Base-by-base conservation (phyloP, 2,113 vertebrate genomes). In the Hippocampus comes region DNA sequence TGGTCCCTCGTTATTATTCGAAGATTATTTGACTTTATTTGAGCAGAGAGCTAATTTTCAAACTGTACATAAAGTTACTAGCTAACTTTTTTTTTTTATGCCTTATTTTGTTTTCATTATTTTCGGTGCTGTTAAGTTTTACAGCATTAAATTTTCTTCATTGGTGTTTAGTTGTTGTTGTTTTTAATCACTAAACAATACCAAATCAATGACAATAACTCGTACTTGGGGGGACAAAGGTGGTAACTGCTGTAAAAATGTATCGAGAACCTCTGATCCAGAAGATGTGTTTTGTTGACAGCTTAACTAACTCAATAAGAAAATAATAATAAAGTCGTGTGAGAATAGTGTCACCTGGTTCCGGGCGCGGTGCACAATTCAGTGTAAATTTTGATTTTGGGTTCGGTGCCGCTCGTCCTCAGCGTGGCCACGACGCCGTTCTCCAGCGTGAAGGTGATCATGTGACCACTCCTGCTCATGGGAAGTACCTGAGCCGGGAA, bases 341-440 rank as follows among this genome's bases (percentile, higher is more conserved):
- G 17, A 43, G 53, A 56, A 64, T 23, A 93, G 34, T 61, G 7
- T 82, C 61, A 99, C 97, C 96, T 95, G 79, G 89, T 90, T 0
- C 93, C 94, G 0, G 95, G 95, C 0, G 84, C 69, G 0, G 95
- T 94, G 0, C 97, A 98, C 91, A 96, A 90, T 90, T 99, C 97
- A 0, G 95, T 94, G 21, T 99, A 99, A 82, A 91, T 96, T 69
- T 99, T 99, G 85, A 99, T 96, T 91, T 99, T 99, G 42, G 97
- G 97, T 76, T 99, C 97, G 0, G 97, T 99, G 21, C 97, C 97
- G 0, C 97, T 99, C 0, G 94, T 95, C 68, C 97, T 91, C 43
- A 99, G 92, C 5, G 97, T 98, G 70, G 96, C 95, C 51, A 96
- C 93, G 2, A 96, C 91, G 27, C 94, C 95, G 1, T 97, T 98